Conservation (phyloP, 2,113 vertebrate genomes). For the Gallinago paraguaiae region DNA sequence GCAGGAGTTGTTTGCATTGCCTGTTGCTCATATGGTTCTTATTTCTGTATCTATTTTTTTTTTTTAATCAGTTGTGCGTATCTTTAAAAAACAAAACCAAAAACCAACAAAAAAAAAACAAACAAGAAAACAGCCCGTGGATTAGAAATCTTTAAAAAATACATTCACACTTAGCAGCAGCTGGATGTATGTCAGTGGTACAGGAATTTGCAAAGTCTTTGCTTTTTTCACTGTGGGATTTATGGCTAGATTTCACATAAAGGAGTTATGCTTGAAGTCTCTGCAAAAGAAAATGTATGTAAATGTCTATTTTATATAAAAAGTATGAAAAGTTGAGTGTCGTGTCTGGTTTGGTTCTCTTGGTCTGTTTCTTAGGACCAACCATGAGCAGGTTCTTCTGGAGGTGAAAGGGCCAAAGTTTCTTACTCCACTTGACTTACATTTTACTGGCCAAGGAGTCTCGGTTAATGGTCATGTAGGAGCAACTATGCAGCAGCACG, state of each 20-base stretch:
- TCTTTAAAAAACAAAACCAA: background rate
- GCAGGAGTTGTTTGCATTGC: constrained; percentile 7
- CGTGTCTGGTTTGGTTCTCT: constrained; percentile 33
- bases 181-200: constrained; percentile 43
- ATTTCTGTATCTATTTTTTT: background rate
- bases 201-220: constrained; percentile 47
- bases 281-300: constrained; percentile 73
- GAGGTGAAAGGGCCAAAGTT: background rate
- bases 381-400: background rate
- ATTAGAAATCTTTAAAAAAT: constrained; percentile 18
- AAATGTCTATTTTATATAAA: constrained; percentile 81
- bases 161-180: constrained; percentile 37
- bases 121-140: background rate
- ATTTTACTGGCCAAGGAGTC: background rate
- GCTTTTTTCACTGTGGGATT: constrained; percentile 51
- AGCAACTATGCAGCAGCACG: background rate
- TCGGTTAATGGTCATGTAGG: background rate
- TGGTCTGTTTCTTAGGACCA: background rate
- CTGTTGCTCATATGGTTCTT: constrained; percentile 34
- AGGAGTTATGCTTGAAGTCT: constrained; percentile 42
- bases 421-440: background rate
- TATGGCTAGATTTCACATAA: constrained; percentile 56
- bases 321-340: constrained; percentile 50
- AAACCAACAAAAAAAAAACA: background rate
- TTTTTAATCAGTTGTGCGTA: constrained; percentile 16